Evolutionary conservation across 2,888 invertebrate genomes (phyloP).

Genomic region (Pollenia griseotomentosa): DNA sequence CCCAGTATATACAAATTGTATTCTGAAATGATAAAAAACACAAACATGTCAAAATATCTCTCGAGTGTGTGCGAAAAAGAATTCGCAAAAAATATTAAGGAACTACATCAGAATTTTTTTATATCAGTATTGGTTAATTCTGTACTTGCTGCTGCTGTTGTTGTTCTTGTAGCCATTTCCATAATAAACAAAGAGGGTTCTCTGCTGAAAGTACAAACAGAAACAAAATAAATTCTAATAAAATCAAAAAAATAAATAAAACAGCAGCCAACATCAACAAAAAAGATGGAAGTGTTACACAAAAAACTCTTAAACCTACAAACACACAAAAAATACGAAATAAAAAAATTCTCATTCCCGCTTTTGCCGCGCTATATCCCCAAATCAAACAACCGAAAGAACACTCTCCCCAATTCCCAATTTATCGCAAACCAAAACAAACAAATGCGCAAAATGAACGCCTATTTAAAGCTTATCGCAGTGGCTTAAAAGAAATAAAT

Average conservation of each 20-base stretch:
- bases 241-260: slow-evolving; percentile 1
- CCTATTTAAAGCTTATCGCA: slow-evolving; percentile 3
- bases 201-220: slow-evolving; percentile 32
- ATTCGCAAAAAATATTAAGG: slow-evolving; percentile 63
- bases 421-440: slow-evolving; percentile 58
- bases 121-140: slow-evolving; percentile 42
- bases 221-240: slow-evolving; percentile 2
- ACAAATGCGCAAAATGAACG: slow-evolving; percentile 24
- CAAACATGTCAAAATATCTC: neutral
- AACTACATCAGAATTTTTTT: slow-evolving; percentile 21
- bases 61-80: slow-evolving; percentile 27
- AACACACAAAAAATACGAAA: slow-evolving; percentile 51
- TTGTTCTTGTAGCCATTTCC: slow-evolving; percentile 56
- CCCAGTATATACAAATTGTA: slow-evolving; percentile 66
- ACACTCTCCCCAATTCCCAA: slow-evolving; percentile 47
- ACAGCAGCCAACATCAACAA: slow-evolving; percentile 49
- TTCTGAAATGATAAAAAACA: slow-evolving; percentile 11
- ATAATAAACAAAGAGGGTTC: slow-evolving; percentile 52
- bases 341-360: slow-evolving; percentile 68
- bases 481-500: slow-evolving; percentile 8
- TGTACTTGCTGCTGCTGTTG: neutral
- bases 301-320: slow-evolving; percentile 67
- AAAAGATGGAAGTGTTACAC: slow-evolving; percentile 74
- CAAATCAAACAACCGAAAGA: slow-evolving; percentile 67
- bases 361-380: slow-evolving; percentile 66